phyloP scores from a whole-genome alignment of 2,113 vertebrate species.

The Psittacula cyanocephala region DNA sequence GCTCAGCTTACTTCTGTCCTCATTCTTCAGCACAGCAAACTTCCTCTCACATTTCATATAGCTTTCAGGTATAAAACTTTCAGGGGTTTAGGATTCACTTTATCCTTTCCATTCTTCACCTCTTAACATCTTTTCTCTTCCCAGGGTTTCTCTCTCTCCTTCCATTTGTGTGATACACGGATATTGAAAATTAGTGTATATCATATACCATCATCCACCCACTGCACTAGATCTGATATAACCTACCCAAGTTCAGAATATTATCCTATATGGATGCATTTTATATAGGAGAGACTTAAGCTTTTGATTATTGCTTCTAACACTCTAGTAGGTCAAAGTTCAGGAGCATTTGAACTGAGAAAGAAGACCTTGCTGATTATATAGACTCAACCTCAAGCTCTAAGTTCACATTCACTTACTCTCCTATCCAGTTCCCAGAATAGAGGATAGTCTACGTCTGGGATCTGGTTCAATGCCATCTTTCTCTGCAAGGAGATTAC shows the following conservation, averaged over 20 bases:
- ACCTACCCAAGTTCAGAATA: not conserved
- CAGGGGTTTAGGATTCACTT: not conserved
- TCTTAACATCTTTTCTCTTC: not conserved
- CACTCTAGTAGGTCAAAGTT: not conserved
- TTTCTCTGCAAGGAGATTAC: not conserved
- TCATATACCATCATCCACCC: not conserved
- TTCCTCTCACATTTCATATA: not conserved
- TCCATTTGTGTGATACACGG: not conserved
- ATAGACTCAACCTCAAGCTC: not conserved
- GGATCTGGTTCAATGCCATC: not conserved
- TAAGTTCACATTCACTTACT: not conserved
- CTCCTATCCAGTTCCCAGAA: not conserved
- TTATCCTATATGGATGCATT: not conserved
- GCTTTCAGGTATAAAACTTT: slow-evolving; percentile 5
- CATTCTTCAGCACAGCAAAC: not conserved
- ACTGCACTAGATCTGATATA: not conserved
- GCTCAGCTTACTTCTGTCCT: slow-evolving; percentile 25
- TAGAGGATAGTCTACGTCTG: not conserved
- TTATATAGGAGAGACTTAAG: not conserved
- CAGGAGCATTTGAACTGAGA: not conserved
- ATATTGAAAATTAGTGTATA: not conserved
- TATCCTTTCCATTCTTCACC: not conserved
- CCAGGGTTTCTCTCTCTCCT: not conserved
- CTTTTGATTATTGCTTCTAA: not conserved
- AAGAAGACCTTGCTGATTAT: not conserved